Conservation (phyloP, 2,113 vertebrate genomes). For the Ictalurus punctatus region DNA sequence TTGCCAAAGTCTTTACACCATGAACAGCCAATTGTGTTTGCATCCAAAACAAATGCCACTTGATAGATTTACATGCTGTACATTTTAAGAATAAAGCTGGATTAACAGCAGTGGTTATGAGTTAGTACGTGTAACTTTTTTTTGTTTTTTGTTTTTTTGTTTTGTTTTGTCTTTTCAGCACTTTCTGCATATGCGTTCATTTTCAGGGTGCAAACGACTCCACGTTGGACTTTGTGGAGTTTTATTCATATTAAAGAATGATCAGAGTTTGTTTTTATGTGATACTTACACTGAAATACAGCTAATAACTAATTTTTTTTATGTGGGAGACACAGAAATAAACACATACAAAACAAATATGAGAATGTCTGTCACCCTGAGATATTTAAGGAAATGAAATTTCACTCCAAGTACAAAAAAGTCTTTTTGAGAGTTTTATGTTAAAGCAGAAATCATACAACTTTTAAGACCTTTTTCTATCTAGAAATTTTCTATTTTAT, state of each 20-base stretch:
- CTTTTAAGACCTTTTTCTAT: background rate
- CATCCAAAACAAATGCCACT: background rate
- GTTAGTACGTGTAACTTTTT: background rate
- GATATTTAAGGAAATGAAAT: background rate
- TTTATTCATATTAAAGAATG: slow-evolving; percentile 23
- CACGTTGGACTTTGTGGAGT: background rate
- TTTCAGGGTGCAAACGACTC: background rate
- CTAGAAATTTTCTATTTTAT: background rate
- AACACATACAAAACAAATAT: background rate
- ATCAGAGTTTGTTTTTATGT: slow-evolving; percentile 21
- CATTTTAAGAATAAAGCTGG: slow-evolving; percentile 34
- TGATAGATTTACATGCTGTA: slow-evolving; percentile 17
- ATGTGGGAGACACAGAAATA: background rate
- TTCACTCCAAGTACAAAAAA: background rate
- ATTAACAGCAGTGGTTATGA: background rate
- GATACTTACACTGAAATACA: background rate
- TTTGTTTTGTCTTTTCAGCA: slow-evolving; percentile 1
- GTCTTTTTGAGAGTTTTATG: background rate
- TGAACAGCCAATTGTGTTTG: slow-evolving; percentile 10
- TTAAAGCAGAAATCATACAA: background rate
- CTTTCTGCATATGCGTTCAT: background rate
- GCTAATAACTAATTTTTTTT: background rate
- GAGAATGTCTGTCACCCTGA: background rate
- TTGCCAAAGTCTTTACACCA: slow-evolving; percentile 38
- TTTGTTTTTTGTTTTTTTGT: too few relatives aligned